Evolutionary conservation across 2,113 vertebrate genomes (phyloP), one percentile per base, ranked within the genome.

Genomic region (Eulemur rufifrons): DNA sequence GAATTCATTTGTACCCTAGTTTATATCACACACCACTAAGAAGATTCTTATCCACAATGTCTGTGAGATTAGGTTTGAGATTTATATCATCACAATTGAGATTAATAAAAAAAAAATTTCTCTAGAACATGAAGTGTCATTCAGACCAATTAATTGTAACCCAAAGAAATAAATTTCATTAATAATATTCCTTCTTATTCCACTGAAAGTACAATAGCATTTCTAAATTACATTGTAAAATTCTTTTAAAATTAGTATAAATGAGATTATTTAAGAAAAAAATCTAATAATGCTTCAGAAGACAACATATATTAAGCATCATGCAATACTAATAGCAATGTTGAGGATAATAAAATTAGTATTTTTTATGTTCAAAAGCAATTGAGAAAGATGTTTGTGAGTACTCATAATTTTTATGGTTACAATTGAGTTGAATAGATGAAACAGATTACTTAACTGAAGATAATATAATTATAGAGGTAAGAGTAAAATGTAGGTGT

Each of bases 291-390:
- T 86, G 23, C 63, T 80, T 86, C 64, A 61, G 61, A 95, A 93
- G 68, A 86, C 34, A 96, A 64, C 37, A 42, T 81, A 76, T 77
- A 78, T 78, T 64, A 83, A 93, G 10, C 12, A 95, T 90, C 76
- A 90, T 66, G 54, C 10, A 59, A 83, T 71, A 83, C 76, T 52
- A 83, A 81, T 71, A 94, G 25, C 45, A 64, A 45, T 42, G 32
- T 59, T 21, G 32, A 95, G 34, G 80, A 89, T 11, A 83, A 90
- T 82, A 27, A 93, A 80, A 96, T 90, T 92, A 83, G 32, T 39
- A 54, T 69, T 85, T 94, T 94, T 94, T 66, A 66, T 76, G 45
- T 89, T 90, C 71, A 34, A 86, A 95, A 96, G 56, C 52, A 83
- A 66, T 78, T 52, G 50, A 81, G 77, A 95, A 50, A 86, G 42